phyloP scores from a whole-genome alignment of 2,113 vertebrate genomes.

The Calidris pygmaea region DNA sequence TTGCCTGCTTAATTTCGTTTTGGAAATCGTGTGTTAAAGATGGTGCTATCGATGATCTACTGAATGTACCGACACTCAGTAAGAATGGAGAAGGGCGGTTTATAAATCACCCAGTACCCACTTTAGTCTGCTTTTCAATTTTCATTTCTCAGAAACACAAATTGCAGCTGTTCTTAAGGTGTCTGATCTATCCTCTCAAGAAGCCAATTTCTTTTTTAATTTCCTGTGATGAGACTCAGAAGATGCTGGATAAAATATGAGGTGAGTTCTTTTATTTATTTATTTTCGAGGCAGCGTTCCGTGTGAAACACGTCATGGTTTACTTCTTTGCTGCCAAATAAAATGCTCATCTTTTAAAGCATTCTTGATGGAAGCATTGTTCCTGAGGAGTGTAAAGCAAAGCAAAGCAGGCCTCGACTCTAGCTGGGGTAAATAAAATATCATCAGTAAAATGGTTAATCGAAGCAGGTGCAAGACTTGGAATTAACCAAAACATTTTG shows the following conservation, averaged over 20 bases:
- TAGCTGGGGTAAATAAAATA: background rate
- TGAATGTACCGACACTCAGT: slow-evolving; percentile 48
- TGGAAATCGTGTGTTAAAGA: slow-evolving; percentile 50
- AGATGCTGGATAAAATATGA: slow-evolving; percentile 65
- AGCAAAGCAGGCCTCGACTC: background rate
- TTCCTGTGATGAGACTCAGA: slow-evolving; percentile 59
- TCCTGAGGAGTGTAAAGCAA: slow-evolving; percentile 12
- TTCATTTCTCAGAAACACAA: slow-evolving; percentile 52
- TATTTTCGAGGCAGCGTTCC: slow-evolving; percentile 4
- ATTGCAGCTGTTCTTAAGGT: slow-evolving; percentile 63
- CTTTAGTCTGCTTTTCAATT: slow-evolving; percentile 59
- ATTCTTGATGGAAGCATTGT: background rate
- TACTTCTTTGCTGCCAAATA: background rate
- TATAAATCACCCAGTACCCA: slow-evolving; percentile 65
- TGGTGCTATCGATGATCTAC: slow-evolving; percentile 49
- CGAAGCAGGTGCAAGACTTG: background rate
- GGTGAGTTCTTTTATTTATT: slow-evolving; percentile 19
- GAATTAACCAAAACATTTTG: background rate
- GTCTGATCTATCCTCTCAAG: slow-evolving; percentile 53
- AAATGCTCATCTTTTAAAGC: slow-evolving; percentile 1
- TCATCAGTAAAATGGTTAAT: slow-evolving; percentile 25
- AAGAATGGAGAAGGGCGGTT: slow-evolving; percentile 34
- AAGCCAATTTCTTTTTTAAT: slow-evolving; percentile 71
- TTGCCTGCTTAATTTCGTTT: slow-evolving; percentile 31
- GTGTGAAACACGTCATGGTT: background rate